A percentile compares a stretch with the other conserved stretches of the same genome.
Evolutionary conservation across 23 tunicate species (phyloP).

Genomic region (Halocynthia aurantium): DNA sequence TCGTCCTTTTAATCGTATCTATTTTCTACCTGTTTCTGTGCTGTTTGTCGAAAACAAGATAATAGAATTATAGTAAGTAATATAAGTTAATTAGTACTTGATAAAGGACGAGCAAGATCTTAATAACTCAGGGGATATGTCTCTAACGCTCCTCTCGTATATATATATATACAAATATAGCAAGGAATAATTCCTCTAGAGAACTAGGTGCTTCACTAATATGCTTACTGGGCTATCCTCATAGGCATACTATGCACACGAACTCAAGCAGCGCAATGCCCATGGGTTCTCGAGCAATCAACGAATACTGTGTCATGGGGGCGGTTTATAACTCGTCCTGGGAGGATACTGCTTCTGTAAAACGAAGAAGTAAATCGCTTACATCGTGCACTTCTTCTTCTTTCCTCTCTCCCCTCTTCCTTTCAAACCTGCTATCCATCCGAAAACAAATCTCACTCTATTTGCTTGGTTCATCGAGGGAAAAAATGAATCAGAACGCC

Average conservation of each 20-base stretch:
- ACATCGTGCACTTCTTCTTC: constrained; percentile 3
- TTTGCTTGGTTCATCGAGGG: not conserved
- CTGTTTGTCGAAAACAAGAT: not conserved
- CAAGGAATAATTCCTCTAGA: constrained; percentile 10
- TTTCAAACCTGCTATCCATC: constrained; percentile 2
- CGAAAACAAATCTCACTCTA: not conserved
- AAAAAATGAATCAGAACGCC: not conserved
- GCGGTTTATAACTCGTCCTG: constrained; percentile 28
- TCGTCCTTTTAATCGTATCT: too few species aligned
- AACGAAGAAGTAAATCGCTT: constrained; percentile 7
- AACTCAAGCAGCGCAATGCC: constrained; percentile 17
- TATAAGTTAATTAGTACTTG: not conserved
- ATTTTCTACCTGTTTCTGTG: not conserved
- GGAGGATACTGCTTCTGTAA: constrained; percentile 16
- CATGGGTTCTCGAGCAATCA: constrained; percentile 22
- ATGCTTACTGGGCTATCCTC: not conserved
- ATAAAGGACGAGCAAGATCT: not conserved
- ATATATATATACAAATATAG: not conserved
- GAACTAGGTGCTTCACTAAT: not conserved
- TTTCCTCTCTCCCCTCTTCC: not conserved
- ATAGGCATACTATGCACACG: not conserved
- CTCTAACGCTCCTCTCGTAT: not conserved
- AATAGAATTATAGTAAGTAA: not conserved
- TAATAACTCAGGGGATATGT: constrained; percentile 10
- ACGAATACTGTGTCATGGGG: constrained; percentile 17